Base-by-base conservation (phyloP, 1,140 invertebrate genomes). In the Ceratina japonica region DNA sequence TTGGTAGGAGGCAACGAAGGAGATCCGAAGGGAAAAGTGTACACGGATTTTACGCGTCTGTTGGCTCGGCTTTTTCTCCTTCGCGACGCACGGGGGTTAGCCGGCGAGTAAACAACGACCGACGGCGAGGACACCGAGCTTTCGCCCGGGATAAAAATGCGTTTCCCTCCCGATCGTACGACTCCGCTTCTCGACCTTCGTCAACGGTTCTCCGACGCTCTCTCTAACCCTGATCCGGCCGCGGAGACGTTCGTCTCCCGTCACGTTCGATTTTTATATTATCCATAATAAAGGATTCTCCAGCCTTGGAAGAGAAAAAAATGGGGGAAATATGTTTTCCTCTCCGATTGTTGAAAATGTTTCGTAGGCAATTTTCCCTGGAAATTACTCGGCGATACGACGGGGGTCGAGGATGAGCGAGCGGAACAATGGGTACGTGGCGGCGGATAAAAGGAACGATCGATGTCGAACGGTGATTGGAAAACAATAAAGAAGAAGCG, bases 241-340 rank as follows among this genome's bases (percentile, higher is more conserved):
- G 66, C 4, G 24, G 0, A 16, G n/a, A 15, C 20, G 7, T 37
- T n/a, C 27, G 22, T 49, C 13, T 8, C 10, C 1, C 51, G 66
- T 58, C 75, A 68, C 75, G 86, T 74, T 78, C 85, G 82, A 86
- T 88, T 86, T 75, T 37, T 20, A 78, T 72, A 87, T 88, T 87
- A 88, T 87, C 78, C 64, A 71, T 82, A 87, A 88, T 86, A 85
- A 88, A 88, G 81, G 75, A 87, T 63, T 64, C 62, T 66, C 49
- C 16, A 58, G 18, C 8, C 0, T 4, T 16, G 27, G 2, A n/a
- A 16, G 10, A 12, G 0, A 51, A 20, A 18, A 18, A 7, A 16
- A 27, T 4, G 13, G 7, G 49, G 54, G 27, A 20, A 44, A 18
- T 24, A 58, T 68, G 49, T 13, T 66, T 66, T 44, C n/a, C 16